These are phyloP conservation scores for Spodoptera exigua DNA, from an alignment of 2,888 invertebrate species.

Conservation along the genomic window DNA sequence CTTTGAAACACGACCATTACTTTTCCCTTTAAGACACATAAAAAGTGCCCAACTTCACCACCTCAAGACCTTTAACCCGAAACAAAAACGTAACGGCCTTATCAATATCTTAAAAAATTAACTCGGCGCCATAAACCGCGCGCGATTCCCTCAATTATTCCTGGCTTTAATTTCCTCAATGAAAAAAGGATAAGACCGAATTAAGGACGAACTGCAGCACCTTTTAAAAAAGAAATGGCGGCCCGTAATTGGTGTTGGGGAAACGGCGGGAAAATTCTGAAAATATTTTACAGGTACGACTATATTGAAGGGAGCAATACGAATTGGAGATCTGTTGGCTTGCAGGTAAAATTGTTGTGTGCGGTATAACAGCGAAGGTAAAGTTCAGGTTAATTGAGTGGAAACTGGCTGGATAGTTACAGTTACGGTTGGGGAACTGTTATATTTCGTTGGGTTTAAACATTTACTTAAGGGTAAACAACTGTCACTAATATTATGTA, in stretches of 20 bases:
- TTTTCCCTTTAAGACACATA: conserved; percentile 20
- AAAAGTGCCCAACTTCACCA: conserved; percentile 36
- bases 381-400: background rate
- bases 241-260: conserved; percentile 72
- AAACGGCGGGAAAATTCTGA: conserved; percentile 29
- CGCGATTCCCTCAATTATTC: conserved; percentile 65
- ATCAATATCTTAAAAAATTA: conserved; percentile 44
- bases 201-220: conserved; percentile 67
- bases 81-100: conserved; percentile 33
- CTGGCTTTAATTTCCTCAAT: conserved; percentile 66
- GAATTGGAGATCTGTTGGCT: conserved; percentile 7
- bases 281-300: conserved; percentile 62
- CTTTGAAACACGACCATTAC: conserved; percentile 10
- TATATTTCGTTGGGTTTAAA: background rate
- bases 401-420: background rate
- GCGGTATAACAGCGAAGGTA: conserved; percentile 6
- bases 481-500: too few species aligned
- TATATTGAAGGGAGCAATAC: conserved; percentile 24
- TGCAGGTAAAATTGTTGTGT: conserved; percentile 16
- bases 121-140: conserved; percentile 55
- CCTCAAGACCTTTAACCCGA: conserved; percentile 5
- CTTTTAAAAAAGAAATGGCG: conserved; percentile 65
- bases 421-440: background rate
- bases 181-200: conserved; percentile 66
- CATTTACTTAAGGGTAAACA: too few species aligned